A percentile compares a stretch with the other conserved stretches of the same genome.
Conservation (phyloP, 2,888 invertebrate species). For the Amitus sp. region DNA sequence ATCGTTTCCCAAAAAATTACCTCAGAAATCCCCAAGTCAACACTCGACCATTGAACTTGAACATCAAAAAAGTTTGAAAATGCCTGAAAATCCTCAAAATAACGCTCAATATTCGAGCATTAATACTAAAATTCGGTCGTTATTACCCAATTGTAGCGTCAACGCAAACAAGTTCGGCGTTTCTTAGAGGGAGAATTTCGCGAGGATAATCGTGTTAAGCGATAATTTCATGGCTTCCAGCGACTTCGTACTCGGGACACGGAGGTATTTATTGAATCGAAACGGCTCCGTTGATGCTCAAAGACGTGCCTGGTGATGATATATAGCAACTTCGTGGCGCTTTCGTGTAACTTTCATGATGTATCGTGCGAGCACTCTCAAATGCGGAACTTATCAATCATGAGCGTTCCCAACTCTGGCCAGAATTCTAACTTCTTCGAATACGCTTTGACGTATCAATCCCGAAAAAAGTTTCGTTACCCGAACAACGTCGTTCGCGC, state of each 20-base stretch:
- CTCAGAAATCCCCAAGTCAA: too few species aligned
- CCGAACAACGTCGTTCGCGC: not conserved
- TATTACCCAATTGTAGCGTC: too few species aligned
- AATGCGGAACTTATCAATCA: conserved; percentile 13
- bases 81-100: too few species aligned
- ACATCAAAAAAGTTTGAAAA: too few species aligned
- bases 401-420: not conserved
- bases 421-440: not conserved
- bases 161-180: too few species aligned
- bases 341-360: conserved; percentile 16
- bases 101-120: too few species aligned
- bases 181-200: too few species aligned
- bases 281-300: conserved; percentile 6
- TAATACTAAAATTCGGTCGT: too few species aligned
- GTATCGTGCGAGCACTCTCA: not conserved
- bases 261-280: conserved; percentile 10
- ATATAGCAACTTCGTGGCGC: conserved; percentile 34
- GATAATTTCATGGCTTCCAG: conserved; percentile 6
- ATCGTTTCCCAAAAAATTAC: too few species aligned
- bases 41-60: too few species aligned
- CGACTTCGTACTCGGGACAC: conserved; percentile 12
- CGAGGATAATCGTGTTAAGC: not conserved
- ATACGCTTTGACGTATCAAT: not conserved
- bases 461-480: not conserved
- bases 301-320: conserved; percentile 17